Conservation (phyloP, 2,888 invertebrate genomes). For the Rhagonycha fulva region DNA sequence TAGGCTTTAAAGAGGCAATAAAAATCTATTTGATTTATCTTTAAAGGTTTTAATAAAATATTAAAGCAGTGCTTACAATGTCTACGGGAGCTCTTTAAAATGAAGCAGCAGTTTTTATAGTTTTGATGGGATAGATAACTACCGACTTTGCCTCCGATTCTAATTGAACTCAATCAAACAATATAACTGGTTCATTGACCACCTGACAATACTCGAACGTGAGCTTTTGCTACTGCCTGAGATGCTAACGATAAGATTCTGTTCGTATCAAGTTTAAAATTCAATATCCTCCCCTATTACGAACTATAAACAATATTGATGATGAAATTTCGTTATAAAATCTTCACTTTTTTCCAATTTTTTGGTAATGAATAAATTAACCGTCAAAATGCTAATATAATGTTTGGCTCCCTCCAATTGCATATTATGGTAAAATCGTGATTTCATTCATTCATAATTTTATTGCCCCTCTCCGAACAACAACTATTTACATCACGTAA, state of each 20-base stretch:
- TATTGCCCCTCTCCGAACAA: background rate
- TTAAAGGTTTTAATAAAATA: background rate
- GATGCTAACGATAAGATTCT: background rate
- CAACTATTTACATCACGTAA: background rate
- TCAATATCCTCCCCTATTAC: background rate
- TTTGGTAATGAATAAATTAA: no score
- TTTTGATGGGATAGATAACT: constrained; percentile 7
- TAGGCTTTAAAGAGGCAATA: background rate
- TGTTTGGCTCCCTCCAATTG: no score
- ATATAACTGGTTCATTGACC: constrained; percentile 12
- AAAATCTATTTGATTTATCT: background rate
- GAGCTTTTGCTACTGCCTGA: constrained; percentile 6
- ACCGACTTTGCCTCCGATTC: constrained; percentile 1
- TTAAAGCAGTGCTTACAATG: background rate
- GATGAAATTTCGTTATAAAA: no score
- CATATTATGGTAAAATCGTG: no score
- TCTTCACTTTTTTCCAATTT: no score
- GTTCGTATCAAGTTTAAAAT: background rate
- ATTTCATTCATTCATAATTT: background rate
- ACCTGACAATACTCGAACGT: background rate
- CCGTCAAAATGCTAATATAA: no score
- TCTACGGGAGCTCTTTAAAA: constrained; percentile 11
- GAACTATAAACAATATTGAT: background rate
- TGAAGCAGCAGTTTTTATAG: constrained; percentile 11
- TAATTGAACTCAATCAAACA: constrained; percentile 10